Evolutionary conservation across 30 jellyfish, hydroid and myxozoan genomes (phyloP).

Genomic region (Cassiopea xamachana): DNA sequence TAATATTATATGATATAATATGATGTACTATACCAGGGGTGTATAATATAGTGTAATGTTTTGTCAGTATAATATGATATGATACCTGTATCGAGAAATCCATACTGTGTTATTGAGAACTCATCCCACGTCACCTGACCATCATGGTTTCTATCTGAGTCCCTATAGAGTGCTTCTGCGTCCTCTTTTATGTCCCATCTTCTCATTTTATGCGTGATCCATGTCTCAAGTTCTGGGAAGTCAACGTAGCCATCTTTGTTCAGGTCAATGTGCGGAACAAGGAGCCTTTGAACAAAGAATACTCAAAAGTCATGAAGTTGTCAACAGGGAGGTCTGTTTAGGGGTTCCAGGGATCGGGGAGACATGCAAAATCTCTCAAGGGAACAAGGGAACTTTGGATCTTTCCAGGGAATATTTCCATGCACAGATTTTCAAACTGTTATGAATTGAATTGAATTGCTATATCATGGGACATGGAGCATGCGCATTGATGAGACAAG

Average conservation of each 20-base stretch:
- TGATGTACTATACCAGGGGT: no score
- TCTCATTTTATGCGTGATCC: slow-evolving; percentile 86
- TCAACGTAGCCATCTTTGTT: slow-evolving; percentile 87
- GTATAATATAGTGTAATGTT: no score
- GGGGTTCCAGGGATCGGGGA: no score
- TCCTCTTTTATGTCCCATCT: slow-evolving; percentile 81
- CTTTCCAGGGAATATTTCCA: no score
- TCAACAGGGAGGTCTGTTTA: neutral
- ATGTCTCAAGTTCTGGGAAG: slow-evolving; percentile 78
- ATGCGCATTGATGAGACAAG: no score
- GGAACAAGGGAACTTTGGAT: no score
- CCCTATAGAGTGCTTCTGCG: slow-evolving; percentile 81
- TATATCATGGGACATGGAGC: no score
- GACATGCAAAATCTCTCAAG: no score
- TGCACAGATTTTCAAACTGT: no score
- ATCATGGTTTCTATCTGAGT: slow-evolving; percentile 77
- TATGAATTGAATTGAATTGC: no score
- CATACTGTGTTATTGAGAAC: slow-evolving; percentile 67
- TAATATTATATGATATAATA: no score
- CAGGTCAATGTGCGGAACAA: slow-evolving; percentile 89
- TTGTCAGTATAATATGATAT: no score
- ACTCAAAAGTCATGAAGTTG: neutral
- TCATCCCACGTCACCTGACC: slow-evolving; percentile 89
- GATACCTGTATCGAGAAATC: slow-evolving; percentile 74
- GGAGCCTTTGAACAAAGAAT: slow-evolving; percentile 61